Evolutionary conservation across 2,888 invertebrate genomes (phyloP).

Genomic region (Tricholauxania praeusta): DNA sequence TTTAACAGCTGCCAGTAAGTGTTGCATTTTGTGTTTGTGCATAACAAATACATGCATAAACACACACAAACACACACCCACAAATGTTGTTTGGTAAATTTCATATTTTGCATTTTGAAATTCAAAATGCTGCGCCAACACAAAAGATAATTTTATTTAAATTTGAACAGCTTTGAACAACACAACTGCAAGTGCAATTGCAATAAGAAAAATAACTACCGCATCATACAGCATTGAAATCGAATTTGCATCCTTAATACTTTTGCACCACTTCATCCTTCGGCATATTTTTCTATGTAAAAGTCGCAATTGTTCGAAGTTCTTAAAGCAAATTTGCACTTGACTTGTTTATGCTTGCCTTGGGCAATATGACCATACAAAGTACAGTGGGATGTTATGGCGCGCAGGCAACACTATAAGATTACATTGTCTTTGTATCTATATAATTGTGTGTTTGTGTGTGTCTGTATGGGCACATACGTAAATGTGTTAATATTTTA

Average conservation of each 20-base stretch:
- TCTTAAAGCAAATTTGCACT: slow-evolving; percentile 15
- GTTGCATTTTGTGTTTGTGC: slow-evolving; percentile 6
- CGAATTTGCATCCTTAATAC: too few species aligned
- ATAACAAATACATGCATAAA: not conserved
- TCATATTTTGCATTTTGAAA: slow-evolving; percentile 22
- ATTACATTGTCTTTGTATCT: not conserved
- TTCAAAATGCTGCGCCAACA: slow-evolving; percentile 17
- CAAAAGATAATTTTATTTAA: slow-evolving; percentile 14
- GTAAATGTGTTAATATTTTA: slow-evolving; percentile 39
- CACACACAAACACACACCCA: not conserved
- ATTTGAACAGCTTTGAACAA: slow-evolving; percentile 17
- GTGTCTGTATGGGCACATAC: slow-evolving; percentile 30
- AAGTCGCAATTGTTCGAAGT: not conserved
- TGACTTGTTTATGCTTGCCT: slow-evolving; percentile 24
- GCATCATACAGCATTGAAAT: too few species aligned
- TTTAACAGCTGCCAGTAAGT: slow-evolving; percentile 3
- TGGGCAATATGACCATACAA: not conserved
- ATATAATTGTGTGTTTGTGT: not conserved
- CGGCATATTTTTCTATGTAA: not conserved
- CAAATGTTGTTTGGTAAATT: not conserved
- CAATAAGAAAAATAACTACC: too few species aligned
- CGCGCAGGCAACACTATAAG: not conserved
- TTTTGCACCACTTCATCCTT: too few species aligned
- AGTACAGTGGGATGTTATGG: not conserved
- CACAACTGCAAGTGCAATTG: not conserved